Base-by-base conservation (phyloP, 2,888 invertebrate genomes). In the Caenorhabditis uteleia region DNA sequence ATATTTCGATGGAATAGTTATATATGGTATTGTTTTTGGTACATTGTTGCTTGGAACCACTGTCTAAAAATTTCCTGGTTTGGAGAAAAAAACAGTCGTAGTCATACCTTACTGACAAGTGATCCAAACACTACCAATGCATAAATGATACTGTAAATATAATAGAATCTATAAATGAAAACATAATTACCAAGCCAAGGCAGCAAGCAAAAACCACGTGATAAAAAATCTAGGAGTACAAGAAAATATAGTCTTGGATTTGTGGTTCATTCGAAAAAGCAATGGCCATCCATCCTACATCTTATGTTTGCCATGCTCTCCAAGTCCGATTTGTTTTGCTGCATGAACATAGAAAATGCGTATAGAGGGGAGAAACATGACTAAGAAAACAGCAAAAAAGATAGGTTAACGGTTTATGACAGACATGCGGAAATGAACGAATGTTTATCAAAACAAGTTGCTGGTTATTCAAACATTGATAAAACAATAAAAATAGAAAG, bases 91-190 rank as follows among this genome's bases (percentile, higher is more conserved):
- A 38, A 38, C 7, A 8, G n/a, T 38, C 16, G 20, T 10, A 38
- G 2, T 20, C 7, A 26, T 36, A 50, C 50, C 31, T 59, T 59
- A 31, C 55, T 59, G 8, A 59, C 33, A 3, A 65, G 33, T 2
- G 65, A 59, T 16, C 65, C 65, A 39, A 65, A 65, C 4, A 65
- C 55, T 14, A 65, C 65, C 23, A 65, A 49, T 0, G 51, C 46
- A 26, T 65, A 65, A 3, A 65, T 46, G 14, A 65, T 33, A 29
- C 65, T 65, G 55, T 20, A 65, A 20, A 38, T 33, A 4, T 23
- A 4, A 29, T 25, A n/a, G 23, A 27, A n/a, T 2, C 10, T 14
- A 42, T 38, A 34, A 25, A 14, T 26, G 5, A 16, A 16, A 20
- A 50, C 20, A 3, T 8, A 10, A n/a, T 21, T 31, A 62, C 62